Conservation (phyloP, 2,113 vertebrate species). For the Reinhardtius hippoglossoides region DNA sequence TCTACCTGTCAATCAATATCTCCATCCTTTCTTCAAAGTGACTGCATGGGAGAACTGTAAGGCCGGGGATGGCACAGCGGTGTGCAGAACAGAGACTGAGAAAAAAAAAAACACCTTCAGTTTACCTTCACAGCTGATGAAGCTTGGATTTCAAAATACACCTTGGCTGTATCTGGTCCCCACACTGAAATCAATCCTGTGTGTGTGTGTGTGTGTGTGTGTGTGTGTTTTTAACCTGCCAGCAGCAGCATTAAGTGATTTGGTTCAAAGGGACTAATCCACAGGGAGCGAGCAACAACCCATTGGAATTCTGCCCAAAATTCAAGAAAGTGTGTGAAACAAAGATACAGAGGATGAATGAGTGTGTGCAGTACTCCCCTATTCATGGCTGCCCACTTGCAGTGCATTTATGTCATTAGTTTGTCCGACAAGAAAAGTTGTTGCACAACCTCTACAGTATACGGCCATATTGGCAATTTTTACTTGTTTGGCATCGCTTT, state of each 20-base stretch:
- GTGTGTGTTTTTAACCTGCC: slow-evolving; percentile 50
- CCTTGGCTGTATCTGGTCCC: slow-evolving; percentile 36
- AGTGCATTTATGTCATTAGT: slow-evolving; percentile 2
- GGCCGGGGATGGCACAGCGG: no score
- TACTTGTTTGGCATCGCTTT: not conserved
- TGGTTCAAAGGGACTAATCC: slow-evolving; percentile 71
- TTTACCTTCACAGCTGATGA: slow-evolving; percentile 8
- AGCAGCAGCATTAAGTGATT: slow-evolving; percentile 65
- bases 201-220: slow-evolving; percentile 23
- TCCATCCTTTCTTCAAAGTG: slow-evolving; percentile 13
- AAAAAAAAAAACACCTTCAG: no score
- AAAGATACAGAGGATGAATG: not conserved
- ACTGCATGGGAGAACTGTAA: slow-evolving; percentile 9
- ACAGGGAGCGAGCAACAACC: slow-evolving; percentile 55
- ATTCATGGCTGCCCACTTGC: slow-evolving; percentile 5
- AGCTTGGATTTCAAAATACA: slow-evolving; percentile 43
- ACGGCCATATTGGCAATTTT: not conserved
- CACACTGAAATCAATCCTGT: slow-evolving; percentile 61
- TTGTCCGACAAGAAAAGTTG: not conserved
- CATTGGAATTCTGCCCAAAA: slow-evolving; percentile 41
- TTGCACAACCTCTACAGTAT: not conserved
- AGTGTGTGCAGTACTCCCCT: not conserved
- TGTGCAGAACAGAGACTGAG: not conserved
- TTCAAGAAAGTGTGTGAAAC: not conserved
- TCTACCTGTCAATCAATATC: slow-evolving; percentile 18